Conservation (phyloP, 2,113 vertebrate genomes). For the Cyprinodon variegatus region DNA sequence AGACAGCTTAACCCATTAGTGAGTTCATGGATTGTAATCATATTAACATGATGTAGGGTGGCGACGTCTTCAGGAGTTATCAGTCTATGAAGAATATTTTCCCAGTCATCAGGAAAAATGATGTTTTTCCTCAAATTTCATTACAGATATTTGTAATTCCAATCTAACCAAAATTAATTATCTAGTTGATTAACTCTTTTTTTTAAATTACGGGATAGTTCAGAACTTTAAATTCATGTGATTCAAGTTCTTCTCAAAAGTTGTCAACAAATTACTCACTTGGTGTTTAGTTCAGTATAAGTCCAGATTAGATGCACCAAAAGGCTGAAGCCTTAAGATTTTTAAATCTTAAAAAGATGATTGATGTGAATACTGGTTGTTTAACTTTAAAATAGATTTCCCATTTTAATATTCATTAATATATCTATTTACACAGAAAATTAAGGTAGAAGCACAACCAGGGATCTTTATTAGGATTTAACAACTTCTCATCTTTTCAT, state of each 20-base stretch:
- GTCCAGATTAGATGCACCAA: too few species aligned
- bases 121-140: slow-evolving; percentile 30
- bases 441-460: too few species aligned
- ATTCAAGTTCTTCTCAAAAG: background rate
- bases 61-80: slow-evolving; percentile 24
- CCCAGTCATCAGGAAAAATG: slow-evolving; percentile 5
- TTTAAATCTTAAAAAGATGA: too few species aligned
- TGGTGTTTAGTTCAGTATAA: background rate
- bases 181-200: slow-evolving; percentile 37
- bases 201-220: slow-evolving; percentile 24
- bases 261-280: background rate
- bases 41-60: slow-evolving; percentile 21
- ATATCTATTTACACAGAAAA: too few species aligned
- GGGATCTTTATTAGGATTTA: too few species aligned
- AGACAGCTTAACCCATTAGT: slow-evolving; percentile 56
- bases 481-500: too few species aligned
- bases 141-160: slow-evolving; percentile 19
- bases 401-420: too few species aligned
- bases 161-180: slow-evolving; percentile 35
- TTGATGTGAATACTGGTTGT: too few species aligned
- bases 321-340: too few species aligned
- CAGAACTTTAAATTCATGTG: too few species aligned
- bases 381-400: too few species aligned
- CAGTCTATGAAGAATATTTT: slow-evolving; percentile 18
- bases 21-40: slow-evolving; percentile 33